Evolutionary conservation across 2,888 invertebrate genomes (phyloP).

Genomic region (Perizoma affinitatum): DNA sequence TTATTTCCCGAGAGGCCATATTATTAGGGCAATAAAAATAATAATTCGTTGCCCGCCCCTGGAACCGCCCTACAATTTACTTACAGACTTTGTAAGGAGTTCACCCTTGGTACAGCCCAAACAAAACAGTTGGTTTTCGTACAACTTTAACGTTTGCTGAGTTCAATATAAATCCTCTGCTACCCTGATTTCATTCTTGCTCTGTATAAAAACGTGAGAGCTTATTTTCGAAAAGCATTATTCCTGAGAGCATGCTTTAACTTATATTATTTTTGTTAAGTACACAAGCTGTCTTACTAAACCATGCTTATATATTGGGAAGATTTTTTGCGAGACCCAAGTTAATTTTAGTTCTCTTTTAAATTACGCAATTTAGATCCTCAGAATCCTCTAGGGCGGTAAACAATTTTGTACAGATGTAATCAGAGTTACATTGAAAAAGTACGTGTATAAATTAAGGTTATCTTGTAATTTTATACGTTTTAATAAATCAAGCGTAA

Average conservation of each 20-base stretch:
- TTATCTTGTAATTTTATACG: constrained; percentile 34
- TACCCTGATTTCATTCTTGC: no score
- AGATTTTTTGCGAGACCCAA: constrained; percentile 29
- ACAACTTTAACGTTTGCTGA: no score
- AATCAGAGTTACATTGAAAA: constrained; percentile 41
- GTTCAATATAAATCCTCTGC: no score
- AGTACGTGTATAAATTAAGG: constrained; percentile 33
- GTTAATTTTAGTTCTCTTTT: constrained; percentile 36
- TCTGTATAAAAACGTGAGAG: no score
- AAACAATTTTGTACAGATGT: constrained; percentile 39
- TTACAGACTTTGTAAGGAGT: constrained; percentile 39
- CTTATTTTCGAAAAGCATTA: no score
- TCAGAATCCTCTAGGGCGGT: constrained; percentile 29
- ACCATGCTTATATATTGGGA: constrained; percentile 25
- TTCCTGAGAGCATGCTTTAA: no score
- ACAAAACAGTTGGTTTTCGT: constrained; percentile 4
- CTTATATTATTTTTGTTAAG: not conserved
- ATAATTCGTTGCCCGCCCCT: constrained; percentile 57
- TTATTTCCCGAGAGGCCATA: constrained; percentile 55
- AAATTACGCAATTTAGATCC: constrained; percentile 35
- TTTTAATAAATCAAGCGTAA: constrained; percentile 31
- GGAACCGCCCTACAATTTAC: constrained; percentile 55
- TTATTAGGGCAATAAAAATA: constrained; percentile 67
- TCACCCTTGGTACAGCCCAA: constrained; percentile 7
- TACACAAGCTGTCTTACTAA: constrained; percentile 8